Conservation (phyloP, 2,888 invertebrate genomes). For the Papilio protenor region DNA sequence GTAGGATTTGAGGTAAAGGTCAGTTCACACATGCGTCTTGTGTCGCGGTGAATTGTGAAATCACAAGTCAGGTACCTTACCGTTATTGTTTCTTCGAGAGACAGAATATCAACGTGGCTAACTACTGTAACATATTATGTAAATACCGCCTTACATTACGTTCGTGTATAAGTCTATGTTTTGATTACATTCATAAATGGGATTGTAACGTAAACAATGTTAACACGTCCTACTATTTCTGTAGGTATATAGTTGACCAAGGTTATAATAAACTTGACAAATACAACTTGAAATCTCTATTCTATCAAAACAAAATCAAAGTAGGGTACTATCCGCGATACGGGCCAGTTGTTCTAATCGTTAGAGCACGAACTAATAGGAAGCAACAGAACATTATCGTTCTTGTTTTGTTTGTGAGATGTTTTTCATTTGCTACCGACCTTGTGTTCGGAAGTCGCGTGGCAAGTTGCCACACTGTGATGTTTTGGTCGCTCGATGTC, state of each 20-base stretch:
- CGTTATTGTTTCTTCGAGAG: conserved; percentile 38
- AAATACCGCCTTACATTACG: conserved; percentile 5
- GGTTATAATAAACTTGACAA: not conserved
- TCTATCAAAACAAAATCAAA: conserved; percentile 2
- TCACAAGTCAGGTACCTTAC: conserved; percentile 37
- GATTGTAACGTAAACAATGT: not conserved
- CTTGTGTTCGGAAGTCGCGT: conserved; percentile 74
- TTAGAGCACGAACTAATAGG: conserved; percentile 3
- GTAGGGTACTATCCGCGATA: not conserved
- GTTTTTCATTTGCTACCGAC: conserved; percentile 72
- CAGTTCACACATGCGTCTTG: conserved; percentile 44
- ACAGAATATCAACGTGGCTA: conserved; percentile 39
- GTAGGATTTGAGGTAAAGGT: conserved; percentile 49
- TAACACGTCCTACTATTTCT: not conserved
- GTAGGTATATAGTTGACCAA: not conserved
- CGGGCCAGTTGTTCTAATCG: conserved; percentile 1
- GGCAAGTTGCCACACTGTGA: conserved; percentile 75
- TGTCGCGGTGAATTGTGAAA: conserved; percentile 35
- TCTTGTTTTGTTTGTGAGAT: conserved; percentile 17
- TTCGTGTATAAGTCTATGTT: not conserved
- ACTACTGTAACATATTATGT: conserved; percentile 33
- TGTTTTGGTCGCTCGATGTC: conserved; percentile 66
- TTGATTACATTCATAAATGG: not conserved
- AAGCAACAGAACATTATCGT: conserved; percentile 15
- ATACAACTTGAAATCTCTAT: not conserved